Conservation (phyloP, 2,888 invertebrate species). For the Lepidonotus clava region DNA sequence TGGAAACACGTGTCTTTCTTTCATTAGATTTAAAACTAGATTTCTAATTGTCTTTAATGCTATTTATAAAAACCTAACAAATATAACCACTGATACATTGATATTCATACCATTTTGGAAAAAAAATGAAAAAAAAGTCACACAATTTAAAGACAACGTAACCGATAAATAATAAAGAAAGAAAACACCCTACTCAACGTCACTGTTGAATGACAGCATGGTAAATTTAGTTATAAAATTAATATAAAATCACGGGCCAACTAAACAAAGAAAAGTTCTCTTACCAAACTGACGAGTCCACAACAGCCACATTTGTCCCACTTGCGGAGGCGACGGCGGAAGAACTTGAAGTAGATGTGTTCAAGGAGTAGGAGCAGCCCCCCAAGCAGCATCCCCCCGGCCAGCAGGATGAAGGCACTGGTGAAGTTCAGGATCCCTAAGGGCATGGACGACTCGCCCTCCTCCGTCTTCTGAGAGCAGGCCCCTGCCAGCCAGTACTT, state of each 20-base stretch:
- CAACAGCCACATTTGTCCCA: constrained; percentile 93
- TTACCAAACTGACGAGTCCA: constrained; percentile 94
- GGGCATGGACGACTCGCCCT: constrained; percentile 85
- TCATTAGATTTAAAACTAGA: too few species aligned
- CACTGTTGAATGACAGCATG: not conserved
- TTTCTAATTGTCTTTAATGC: too few species aligned
- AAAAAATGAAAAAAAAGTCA: too few species aligned
- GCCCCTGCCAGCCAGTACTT: constrained; percentile 97
- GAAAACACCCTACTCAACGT: not conserved
- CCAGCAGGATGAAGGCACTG: constrained; percentile 96
- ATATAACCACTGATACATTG: too few species aligned
- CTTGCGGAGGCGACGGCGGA: constrained; percentile 75
- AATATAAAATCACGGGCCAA: not conserved
- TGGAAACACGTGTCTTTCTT: too few species aligned
- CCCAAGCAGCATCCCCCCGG: constrained; percentile 95
- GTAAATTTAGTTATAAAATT: not conserved
- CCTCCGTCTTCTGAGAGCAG: constrained; percentile 93
- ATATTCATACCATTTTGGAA: too few species aligned
- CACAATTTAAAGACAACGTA: too few species aligned
- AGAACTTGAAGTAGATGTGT: constrained; percentile 95
- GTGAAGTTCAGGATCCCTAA: constrained; percentile 90
- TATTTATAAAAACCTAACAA: too few species aligned
- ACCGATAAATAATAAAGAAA: not conserved
- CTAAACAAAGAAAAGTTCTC: constrained; percentile 73
- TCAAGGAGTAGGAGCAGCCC: constrained; percentile 93